Conservation (phyloP, 1,140 invertebrate genomes). For the Rhyzopertha dominica region DNA sequence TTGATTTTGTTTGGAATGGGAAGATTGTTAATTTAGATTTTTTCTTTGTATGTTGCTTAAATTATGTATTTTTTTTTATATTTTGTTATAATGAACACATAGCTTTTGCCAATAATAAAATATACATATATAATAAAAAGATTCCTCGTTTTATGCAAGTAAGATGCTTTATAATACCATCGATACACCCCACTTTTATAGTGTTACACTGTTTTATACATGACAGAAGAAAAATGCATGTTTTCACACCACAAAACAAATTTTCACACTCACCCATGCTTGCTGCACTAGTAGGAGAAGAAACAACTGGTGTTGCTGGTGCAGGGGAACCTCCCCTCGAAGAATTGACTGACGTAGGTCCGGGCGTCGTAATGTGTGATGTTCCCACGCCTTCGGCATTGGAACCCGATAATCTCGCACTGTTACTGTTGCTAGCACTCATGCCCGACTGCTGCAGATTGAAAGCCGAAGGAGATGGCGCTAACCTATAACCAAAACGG, state of each 20-base stretch:
- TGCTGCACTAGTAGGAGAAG: constrained; percentile 42
- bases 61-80: too few relatives aligned
- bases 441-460: constrained; percentile 31
- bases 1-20: too few relatives aligned
- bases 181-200: too few relatives aligned
- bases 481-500: too few relatives aligned
- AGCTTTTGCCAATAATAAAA: too few relatives aligned
- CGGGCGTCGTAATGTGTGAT: constrained; percentile 33
- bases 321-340: constrained; percentile 52
- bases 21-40: too few relatives aligned
- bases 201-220: too few relatives aligned
- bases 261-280: constrained; percentile 32
- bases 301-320: constrained; percentile 51
- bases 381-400: constrained; percentile 30
- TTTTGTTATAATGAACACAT: too few relatives aligned
- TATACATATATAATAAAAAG: too few relatives aligned
- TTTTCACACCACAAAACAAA: constrained; percentile 8
- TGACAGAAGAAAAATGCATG: not conserved
- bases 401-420: constrained; percentile 43
- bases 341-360: constrained; percentile 46
- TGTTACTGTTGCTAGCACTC: constrained; percentile 47
- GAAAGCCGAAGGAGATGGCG: constrained; percentile 44
- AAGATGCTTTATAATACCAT: too few relatives aligned
- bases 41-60: too few relatives aligned
- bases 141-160: too few relatives aligned